These are phyloP conservation scores for Tipula helvola DNA, from an alignment of 2,888 invertebrate genomes.

Conservation along the genomic window DNA sequence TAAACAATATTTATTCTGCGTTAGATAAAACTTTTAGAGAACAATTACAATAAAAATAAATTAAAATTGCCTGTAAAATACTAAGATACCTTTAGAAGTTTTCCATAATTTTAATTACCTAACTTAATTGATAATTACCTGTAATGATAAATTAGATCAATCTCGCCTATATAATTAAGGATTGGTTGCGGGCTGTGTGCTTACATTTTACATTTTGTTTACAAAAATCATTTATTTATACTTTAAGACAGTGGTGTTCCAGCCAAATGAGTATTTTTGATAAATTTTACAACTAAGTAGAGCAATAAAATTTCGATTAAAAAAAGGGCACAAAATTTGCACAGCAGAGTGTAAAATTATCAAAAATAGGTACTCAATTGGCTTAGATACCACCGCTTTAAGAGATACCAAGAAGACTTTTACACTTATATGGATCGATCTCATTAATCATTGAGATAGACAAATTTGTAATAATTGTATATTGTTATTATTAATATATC, in stretches of 20 bases:
- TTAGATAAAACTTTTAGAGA: neutral
- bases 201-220: no score
- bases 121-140: neutral
- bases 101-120: neutral
- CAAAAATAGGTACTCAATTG: no score
- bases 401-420: neutral
- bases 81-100: neutral
- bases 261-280: no score
- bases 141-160: neutral
- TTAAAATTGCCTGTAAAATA: no score
- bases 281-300: no score
- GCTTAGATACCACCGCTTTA: no score
- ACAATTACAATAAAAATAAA: neutral
- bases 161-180: neutral
- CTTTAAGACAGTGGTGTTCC: no score
- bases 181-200: neutral
- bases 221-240: no score
- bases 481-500: no score
- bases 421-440: neutral
- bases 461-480: neutral
- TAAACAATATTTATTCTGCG: neutral
- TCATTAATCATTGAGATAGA: neutral
- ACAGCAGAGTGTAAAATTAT: no score
- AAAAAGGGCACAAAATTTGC: no score
- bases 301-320: no score